Evolutionary conservation across 2,888 invertebrate species (phyloP).

Genomic region (Drosophila niveifrons): DNA sequence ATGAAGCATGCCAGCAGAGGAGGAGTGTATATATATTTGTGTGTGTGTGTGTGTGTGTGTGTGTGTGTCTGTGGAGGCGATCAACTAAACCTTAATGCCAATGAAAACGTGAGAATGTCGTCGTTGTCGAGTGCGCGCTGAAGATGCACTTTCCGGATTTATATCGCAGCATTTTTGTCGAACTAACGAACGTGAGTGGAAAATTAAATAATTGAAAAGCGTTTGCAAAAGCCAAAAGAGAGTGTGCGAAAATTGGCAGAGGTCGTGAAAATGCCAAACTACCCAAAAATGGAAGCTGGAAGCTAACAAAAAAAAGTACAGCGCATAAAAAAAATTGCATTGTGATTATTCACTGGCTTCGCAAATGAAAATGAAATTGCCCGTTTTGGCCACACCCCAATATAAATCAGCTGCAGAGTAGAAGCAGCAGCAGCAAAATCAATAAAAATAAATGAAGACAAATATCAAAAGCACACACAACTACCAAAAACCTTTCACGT

Average conservation of each 20-base stretch:
- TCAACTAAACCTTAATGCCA: slow-evolving; percentile 76
- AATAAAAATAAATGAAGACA: slow-evolving; percentile 78
- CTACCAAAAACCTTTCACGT: slow-evolving; percentile 61
- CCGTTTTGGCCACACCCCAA: slow-evolving; percentile 58
- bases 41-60: slow-evolving; percentile 4
- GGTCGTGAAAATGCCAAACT: slow-evolving; percentile 63
- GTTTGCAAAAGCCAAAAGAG: slow-evolving; percentile 43
- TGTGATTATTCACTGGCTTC: slow-evolving; percentile 77
- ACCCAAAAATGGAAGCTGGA: slow-evolving; percentile 49
- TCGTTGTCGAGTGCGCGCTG: slow-evolving; percentile 55
- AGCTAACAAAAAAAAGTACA: neutral
- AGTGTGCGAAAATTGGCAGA: slow-evolving; percentile 66
- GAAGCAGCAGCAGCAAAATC: slow-evolving; percentile 53
- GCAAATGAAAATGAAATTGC: slow-evolving; percentile 77
- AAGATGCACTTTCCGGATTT: slow-evolving; percentile 77
- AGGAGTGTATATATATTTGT: slow-evolving; percentile 11
- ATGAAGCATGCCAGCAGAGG: slow-evolving; percentile 61
- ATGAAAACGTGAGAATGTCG: slow-evolving; percentile 80
- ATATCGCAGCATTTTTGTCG: slow-evolving; percentile 61
- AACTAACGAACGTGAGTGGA: slow-evolving; percentile 78
- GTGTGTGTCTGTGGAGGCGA: slow-evolving; percentile 43
- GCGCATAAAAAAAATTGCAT: slow-evolving; percentile 60
- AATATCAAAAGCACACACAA: slow-evolving; percentile 60
- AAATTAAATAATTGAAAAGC: slow-evolving; percentile 81
- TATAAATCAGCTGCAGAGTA: slow-evolving; percentile 55